Conservation (phyloP, 2,797 vertebrate species). For the Manis pentadactyla region DNA sequence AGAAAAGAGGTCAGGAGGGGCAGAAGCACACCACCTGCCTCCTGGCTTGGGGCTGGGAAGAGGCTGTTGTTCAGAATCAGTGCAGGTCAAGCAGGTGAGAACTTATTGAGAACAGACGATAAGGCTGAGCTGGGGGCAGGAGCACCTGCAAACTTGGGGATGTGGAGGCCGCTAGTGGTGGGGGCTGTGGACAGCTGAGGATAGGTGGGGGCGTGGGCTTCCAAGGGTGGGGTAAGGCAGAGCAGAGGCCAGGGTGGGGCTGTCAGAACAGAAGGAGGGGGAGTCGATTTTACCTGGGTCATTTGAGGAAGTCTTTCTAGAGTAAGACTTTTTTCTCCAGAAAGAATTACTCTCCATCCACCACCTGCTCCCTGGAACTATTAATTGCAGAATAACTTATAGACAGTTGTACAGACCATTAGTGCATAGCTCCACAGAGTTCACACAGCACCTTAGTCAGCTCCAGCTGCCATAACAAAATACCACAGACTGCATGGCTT, state of each 20-base stretch:
- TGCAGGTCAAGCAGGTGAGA: not conserved
- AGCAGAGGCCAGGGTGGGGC: not conserved
- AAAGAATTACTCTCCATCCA: not conserved
- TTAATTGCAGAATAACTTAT: not conserved
- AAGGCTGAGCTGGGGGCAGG: rapidly evolving
- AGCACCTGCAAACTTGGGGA: not conserved
- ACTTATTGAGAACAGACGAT: not conserved
- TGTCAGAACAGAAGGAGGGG: not conserved
- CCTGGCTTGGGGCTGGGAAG: not conserved
- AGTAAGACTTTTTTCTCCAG: not conserved
- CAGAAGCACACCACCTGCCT: not conserved
- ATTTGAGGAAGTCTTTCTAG: not conserved
- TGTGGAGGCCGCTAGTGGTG: not conserved
- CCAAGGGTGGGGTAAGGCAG: not conserved
- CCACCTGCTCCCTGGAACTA: not conserved
- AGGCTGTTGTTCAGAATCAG: not conserved
- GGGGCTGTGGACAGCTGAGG: not conserved
- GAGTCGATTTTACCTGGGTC: not conserved
- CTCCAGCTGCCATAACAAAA: not conserved
- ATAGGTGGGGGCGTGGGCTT: not conserved
- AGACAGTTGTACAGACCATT: not conserved
- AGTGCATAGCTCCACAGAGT: not conserved
- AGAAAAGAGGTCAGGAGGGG: not conserved
- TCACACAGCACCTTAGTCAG: not conserved
- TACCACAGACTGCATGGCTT: not conserved